Evolutionary conservation across 2,888 invertebrate genomes (phyloP).

Genomic region (Sarcophaga carnaria): DNA sequence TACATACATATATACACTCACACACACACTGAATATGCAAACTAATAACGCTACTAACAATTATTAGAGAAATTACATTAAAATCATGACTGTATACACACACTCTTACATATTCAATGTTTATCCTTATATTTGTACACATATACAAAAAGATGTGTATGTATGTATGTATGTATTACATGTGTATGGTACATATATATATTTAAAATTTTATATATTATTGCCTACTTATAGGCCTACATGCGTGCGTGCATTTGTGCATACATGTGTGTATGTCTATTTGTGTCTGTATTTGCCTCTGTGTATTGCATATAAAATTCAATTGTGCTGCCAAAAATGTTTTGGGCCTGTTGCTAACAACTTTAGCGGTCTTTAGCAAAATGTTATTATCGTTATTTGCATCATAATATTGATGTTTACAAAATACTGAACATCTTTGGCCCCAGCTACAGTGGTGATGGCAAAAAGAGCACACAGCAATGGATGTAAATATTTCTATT

Average conservation of each 20-base stretch:
- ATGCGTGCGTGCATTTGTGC: not conserved
- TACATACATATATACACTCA: not conserved
- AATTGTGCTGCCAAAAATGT: slow-evolving; percentile 48
- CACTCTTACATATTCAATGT: not conserved
- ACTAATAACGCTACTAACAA: slow-evolving; percentile 38
- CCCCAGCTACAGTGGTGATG: not conserved
- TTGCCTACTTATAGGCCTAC: not conserved
- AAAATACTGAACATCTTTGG: slow-evolving; percentile 42
- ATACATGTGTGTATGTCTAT: not conserved
- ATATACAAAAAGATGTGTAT: not conserved
- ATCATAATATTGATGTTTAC: slow-evolving; percentile 49
- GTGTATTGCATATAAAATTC: slow-evolving; percentile 42
- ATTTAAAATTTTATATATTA: slow-evolving; percentile 3
- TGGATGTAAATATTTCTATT: no score
- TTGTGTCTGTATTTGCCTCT: not conserved
- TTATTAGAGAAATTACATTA: slow-evolving; percentile 55
- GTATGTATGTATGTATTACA: not conserved
- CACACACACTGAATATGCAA: not conserved
- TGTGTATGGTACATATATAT: not conserved
- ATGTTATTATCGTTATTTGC: slow-evolving; percentile 56
- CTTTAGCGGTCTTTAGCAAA: slow-evolving; percentile 60
- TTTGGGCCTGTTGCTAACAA: slow-evolving; percentile 62
- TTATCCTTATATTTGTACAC: not conserved
- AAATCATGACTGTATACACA: slow-evolving; percentile 4
- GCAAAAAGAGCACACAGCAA: no score